Evolutionary conservation across 2,888 invertebrate species (phyloP).

Genomic region (Cheilosia vulpina): DNA sequence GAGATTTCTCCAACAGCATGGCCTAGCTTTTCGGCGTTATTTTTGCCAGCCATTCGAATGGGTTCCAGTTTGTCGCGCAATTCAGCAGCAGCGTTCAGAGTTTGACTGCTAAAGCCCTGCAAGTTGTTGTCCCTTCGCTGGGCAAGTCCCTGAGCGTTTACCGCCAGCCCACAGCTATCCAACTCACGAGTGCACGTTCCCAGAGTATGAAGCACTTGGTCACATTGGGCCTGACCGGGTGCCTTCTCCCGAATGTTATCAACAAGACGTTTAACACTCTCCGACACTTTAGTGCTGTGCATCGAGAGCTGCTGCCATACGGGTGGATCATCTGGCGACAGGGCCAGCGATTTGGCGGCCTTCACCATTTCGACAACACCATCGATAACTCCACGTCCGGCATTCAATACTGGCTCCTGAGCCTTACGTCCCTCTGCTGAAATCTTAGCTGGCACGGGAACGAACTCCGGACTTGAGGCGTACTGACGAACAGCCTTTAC

Average conservation of each 20-base stretch:
- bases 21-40: slow-evolving; percentile 96
- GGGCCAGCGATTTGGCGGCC: slow-evolving; percentile 94
- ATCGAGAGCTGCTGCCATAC: slow-evolving; percentile 97
- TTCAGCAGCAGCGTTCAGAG: slow-evolving; percentile 91
- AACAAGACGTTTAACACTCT: slow-evolving; percentile 97
- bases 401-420: slow-evolving; percentile 94
- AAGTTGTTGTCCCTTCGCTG: slow-evolving; percentile 89
- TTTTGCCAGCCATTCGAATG: slow-evolving; percentile 92
- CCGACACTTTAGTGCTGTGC: slow-evolving; percentile 97
- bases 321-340: slow-evolving; percentile 94
- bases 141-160: slow-evolving; percentile 91
- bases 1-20: slow-evolving; percentile 92
- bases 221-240: slow-evolving; percentile 97
- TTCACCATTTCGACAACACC: slow-evolving; percentile 96
- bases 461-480: slow-evolving; percentile 97
- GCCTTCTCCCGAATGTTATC: slow-evolving; percentile 97
- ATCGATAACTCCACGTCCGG: slow-evolving; percentile 91
- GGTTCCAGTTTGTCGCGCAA: slow-evolving; percentile 93
- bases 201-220: slow-evolving; percentile 91
- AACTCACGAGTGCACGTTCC: slow-evolving; percentile 90
- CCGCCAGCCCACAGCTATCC: slow-evolving; percentile 94
- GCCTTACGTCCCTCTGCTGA: slow-evolving; percentile 91
- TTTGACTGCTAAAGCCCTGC: slow-evolving; percentile 90
- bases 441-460: slow-evolving; percentile 95
- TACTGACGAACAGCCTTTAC: slow-evolving; percentile 96